Percentiles rank a stretch among this genome's conserved stretches.
Evolutionary conservation across 2,888 invertebrate genomes (phyloP).

Genomic region (Hydriomena furcata): DNA sequence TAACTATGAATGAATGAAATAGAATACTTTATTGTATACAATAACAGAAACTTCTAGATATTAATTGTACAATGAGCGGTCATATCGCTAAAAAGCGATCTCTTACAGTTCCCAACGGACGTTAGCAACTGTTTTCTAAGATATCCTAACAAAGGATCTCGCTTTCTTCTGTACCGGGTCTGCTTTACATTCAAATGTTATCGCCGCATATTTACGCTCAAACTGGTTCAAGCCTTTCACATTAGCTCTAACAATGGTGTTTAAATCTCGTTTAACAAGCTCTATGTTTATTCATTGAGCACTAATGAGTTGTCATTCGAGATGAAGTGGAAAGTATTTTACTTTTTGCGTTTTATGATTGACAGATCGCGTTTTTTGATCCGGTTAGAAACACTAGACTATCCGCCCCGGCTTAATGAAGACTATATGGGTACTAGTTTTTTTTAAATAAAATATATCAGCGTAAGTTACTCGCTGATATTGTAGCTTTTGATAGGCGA

Average conservation of each 20-base stretch:
- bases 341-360: not conserved
- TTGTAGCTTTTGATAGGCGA: too few species aligned
- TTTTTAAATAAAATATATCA: too few species aligned
- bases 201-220: slow-evolving; percentile 30
- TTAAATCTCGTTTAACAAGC: slow-evolving; percentile 4
- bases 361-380: not conserved
- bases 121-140: slow-evolving; percentile 10
- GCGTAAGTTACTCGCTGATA: too few species aligned
- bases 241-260: slow-evolving; percentile 19
- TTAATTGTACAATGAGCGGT: too few species aligned
- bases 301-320: not conserved
- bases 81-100: too few species aligned
- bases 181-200: slow-evolving; percentile 55
- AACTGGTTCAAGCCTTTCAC: slow-evolving; percentile 29
- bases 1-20: too few species aligned
- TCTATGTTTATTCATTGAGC: slow-evolving; percentile 1
- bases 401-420: too few species aligned
- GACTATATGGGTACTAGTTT: too few species aligned
- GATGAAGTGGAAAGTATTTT: not conserved
- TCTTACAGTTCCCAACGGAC: not conserved
- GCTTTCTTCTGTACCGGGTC: slow-evolving; percentile 59
- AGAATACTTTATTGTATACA: too few species aligned
- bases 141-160: slow-evolving; percentile 61
- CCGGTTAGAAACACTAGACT: too few species aligned
- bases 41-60: too few species aligned